Base-by-base conservation (phyloP, 2,113 vertebrate genomes). In the Miniopterus natalensis region DNA sequence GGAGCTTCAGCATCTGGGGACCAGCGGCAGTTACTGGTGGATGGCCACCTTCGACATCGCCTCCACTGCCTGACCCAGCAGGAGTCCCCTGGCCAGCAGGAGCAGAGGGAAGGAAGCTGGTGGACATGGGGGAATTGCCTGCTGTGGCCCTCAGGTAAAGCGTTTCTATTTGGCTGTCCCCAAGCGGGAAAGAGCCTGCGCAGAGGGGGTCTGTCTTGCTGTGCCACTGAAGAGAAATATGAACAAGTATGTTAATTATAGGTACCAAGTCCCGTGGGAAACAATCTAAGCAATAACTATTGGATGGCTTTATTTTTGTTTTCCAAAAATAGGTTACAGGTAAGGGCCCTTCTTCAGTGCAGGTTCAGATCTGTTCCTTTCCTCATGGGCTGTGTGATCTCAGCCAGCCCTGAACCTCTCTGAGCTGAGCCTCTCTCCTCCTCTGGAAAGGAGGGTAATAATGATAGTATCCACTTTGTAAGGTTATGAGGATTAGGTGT, bases 401-500 rank as follows among this genome's bases (percentile, higher is more conserved):
- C 70, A 31, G 66, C 15, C 77, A 78, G 3, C 42, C 13, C 49
- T 21, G 49, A 74, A 49, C 6, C 2, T 79, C 49, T 79, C 81
- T 42, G 55, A 90, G 75, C 81, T 42, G 55, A 90, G 75, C 25
- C 92, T 27, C 1, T n/a, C 55, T 94, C 10, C 29, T 94, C 13
- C 23, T 79, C 55, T 92, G 84, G 42, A 79, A 68, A 77, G 45
- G 40, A 27, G 12, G 45, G 2, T 36, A 21, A 20, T 75, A 25
- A 57, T 70, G 89, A 65, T 49, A 42, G 10, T 23, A 74, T 2
- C 8, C 14, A 20, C 78, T 91, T 83, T 49, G 8, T 80, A 83
- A 83, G 49, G 3, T 95, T 79, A 17, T 70, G 17, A 91, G 68
- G 94, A 84, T 81, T 79, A 73, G 80, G 65, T 80, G 63, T 77